A percentile compares a stretch with the other conserved stretches of the same genome.
Evolutionary conservation across 2,888 invertebrate genomes (phyloP).

Genomic region (Drosophila stalkeri): DNA sequence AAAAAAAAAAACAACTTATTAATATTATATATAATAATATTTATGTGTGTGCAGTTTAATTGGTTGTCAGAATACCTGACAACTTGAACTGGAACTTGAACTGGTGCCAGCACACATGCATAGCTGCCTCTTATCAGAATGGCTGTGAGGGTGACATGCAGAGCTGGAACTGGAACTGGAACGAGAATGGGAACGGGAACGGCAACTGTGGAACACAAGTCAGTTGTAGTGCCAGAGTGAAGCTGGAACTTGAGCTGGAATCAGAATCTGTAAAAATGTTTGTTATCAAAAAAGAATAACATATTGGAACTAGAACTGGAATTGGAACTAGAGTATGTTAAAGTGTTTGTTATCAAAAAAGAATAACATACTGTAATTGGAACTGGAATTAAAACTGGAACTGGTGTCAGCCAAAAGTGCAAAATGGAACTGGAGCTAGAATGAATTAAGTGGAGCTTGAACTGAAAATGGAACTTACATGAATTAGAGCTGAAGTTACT

Average conservation of each 20-base stretch:
- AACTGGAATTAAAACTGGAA: neutral
- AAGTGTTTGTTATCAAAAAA: too few species aligned
- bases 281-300: accelerated
- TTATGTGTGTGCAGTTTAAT: conserved; percentile 36
- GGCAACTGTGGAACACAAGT: neutral
- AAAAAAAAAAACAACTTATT: conserved; percentile 15
- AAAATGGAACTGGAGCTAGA: neutral
- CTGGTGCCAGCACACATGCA: neutral
- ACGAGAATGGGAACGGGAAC: neutral
- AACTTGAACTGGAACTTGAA: conserved; percentile 11
- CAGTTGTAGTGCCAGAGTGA: neutral
- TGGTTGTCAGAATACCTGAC: conserved; percentile 34
- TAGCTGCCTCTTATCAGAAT: neutral
- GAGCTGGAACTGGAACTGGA: neutral
- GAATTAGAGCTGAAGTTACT: too few species aligned
- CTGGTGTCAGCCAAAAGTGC: neutral
- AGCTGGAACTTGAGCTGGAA: neutral
- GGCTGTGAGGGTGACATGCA: neutral
- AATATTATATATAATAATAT: conserved; percentile 23
- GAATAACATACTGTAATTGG: neutral
- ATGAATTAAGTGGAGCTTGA: neutral
- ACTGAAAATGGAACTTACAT: neutral
- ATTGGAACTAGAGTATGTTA: neutral
- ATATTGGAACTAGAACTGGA: neutral
- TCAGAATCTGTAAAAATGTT: neutral